Base-by-base conservation (phyloP, 30 jellyfish, hydroid and myxozoan genomes). In the Sanderia malayensis region DNA sequence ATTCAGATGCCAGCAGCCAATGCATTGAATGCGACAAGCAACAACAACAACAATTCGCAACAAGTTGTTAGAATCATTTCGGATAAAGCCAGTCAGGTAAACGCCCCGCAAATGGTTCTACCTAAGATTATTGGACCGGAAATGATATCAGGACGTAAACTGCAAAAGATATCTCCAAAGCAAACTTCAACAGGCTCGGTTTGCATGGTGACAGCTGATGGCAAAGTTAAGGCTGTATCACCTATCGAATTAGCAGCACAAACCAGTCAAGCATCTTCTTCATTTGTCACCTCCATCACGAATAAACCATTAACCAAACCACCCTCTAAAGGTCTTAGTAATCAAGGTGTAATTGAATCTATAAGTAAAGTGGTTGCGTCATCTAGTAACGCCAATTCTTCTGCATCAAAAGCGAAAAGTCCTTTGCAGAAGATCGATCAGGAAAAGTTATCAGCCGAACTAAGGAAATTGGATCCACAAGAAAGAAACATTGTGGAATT, bases 161-260 rank as follows among this genome's bases (percentile, higher is more conserved):
- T 49, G 8, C 64, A 49, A 24, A 49, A 27, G 20, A 25, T 25
- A 7, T 58, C 85, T 0, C 67, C 75, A 13, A 44, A 66, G 31
- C 79, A 66, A 66, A 25, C 37, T 18, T n/a, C 79, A 15, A n/a
- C n/a, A n/a, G 23, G 61, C 22, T 18, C 75, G 2, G 80, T 76
- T 28, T 76, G 88, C 44, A 23, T 76, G 28, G 88, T 76, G 28
- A 61, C 88, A 1, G 66, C 88, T 29, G 88, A 63, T 44, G 88
- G 88, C 6, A 76, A 61, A 31, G 79, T 76, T 57, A 76, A 76
- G 23, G 88, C 88, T 4, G 80, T 76, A 22, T 61, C 88, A 9
- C 88, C 88, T 17, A 34, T 27, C 19, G 88, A 76, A 30, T 10
- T 66, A 1, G 45, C 85, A 9, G 20, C 64, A 66, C 24, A 31